Base-by-base conservation (phyloP, 2,888 invertebrate species). In the Lasioglossum figueresi region DNA sequence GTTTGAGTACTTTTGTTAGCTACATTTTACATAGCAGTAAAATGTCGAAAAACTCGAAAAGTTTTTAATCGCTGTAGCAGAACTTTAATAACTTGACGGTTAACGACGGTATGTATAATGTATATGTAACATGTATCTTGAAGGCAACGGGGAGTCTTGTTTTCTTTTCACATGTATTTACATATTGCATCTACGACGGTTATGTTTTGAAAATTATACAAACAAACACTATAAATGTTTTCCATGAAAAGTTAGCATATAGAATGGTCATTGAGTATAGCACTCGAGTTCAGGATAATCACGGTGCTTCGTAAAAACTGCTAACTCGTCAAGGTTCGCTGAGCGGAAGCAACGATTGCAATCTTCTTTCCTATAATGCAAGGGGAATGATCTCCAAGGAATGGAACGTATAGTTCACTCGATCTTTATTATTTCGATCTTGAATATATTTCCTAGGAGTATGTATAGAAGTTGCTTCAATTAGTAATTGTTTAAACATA, bases 361-460 rank as follows among this genome's bases (percentile, higher is more conserved):
- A 37, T 43, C n/a, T 48, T 74, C 68, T 84, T 72, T 83, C 56
- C 48, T 52, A 23, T 40, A 37, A n/a, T 52, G 5, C 19, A 73
- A 76, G 72, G 43, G 52, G 83, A 83, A 82, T 52, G 83, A 72
- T 83, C 83, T 76, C 82, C 40, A n/a, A 16, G 4, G 63, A 82
- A 83, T 76, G 76, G 66, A 68, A 56, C 52, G 76, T 66, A 68
- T 76, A 56, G 43, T 83, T 66, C 37, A 31, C 19, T 73, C 72
- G 19, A 27, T 40, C 14, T 73, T 72, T 34, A 40, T 66, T 19
- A 19, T n/a, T 6, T 72, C 59, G 27, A 27, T n/a, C 27, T 59
- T 59, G 12, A 59, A 27, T 59, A 27, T 14, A 4, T 40, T 40
- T 40, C 10, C 14, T 59, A 59, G 27, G 14, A 59, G 27, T 59